Base-by-base conservation (phyloP, 2,888 invertebrate genomes). In the Heteromurus nitidus region DNA sequence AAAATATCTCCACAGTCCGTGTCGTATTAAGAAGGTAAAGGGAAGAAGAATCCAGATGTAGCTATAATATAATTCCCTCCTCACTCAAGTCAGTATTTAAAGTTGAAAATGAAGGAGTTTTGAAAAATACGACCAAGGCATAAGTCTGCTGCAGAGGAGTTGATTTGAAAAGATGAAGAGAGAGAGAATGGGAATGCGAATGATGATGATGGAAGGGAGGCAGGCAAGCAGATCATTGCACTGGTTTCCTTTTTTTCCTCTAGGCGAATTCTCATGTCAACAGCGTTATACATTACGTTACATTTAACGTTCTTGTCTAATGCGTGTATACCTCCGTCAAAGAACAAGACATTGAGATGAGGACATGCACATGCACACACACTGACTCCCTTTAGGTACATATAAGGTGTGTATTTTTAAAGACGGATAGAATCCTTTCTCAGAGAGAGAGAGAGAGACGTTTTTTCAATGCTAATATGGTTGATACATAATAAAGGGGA, bases 201-300 rank as follows among this genome's bases (percentile, higher is more conserved):
- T 42, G 44, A 65, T 22, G 24, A 42, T 44, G 65, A 65, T 44
- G 65, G 44, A 42, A 65, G 42, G 42, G 24, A 58, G 22, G 50
- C 11, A 74, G 68, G 58, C 28, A 55, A 58, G 31, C 58, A 85
- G 83, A 82, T 82, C 85, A 85, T 77, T 83, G 84, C 83, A 85
- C 84, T 84, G 85, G 72, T 75, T 84, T 77, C 73, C 79, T 76
- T 76, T 50, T 74, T 65, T 70, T 55, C 70, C 80, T 69, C 7
- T 55, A 75, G 81, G 81, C 81, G 65, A 75, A 75, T 75, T 81
- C 70, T 81, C 75, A 70, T 81, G 81, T 81, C 74, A 75, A 42
- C 75, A 55, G 65, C 58, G 65, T n/a, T 62, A 62, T 62, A 60
- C 11, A 26, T 60, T 60, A 60, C 30, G 60, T 60, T 55, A 55